Evolutionary conservation across 2,888 invertebrate species (phyloP).

Genomic region (Adelognathus sp.): DNA sequence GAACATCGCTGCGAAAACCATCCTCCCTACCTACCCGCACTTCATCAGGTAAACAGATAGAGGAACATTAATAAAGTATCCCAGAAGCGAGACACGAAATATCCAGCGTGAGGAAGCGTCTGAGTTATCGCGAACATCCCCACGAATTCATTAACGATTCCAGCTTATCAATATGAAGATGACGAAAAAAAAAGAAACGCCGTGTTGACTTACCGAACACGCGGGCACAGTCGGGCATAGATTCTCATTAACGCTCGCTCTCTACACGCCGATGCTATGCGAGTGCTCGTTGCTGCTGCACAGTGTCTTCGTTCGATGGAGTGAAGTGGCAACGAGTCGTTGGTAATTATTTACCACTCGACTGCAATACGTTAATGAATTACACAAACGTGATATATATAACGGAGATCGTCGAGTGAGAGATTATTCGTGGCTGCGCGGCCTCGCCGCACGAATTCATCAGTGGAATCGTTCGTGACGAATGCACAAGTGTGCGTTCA

Average conservation of each 20-base stretch:
- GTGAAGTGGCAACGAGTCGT: slow-evolving; percentile 21
- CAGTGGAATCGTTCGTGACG: slow-evolving; percentile 65
- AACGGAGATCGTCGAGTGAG: not conserved
- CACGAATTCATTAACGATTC: slow-evolving; percentile 47
- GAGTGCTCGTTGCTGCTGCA: not conserved
- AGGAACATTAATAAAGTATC: slow-evolving; percentile 77
- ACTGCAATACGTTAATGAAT: slow-evolving; percentile 33
- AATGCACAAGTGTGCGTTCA: too few species aligned
- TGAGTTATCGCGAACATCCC: slow-evolving; percentile 41
- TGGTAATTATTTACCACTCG: slow-evolving; percentile 16
- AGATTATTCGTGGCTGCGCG: slow-evolving; percentile 2
- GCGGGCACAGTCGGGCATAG: not conserved
- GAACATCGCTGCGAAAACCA: slow-evolving; percentile 66
- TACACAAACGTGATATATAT: not conserved
- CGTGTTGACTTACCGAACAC: not conserved
- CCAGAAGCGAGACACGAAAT: slow-evolving; percentile 63
- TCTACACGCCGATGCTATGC: not conserved
- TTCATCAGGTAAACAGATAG: slow-evolving; percentile 76
- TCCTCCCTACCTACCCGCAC: slow-evolving; percentile 10
- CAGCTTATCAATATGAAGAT: slow-evolving; percentile 40
- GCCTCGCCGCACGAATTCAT: slow-evolving; percentile 29
- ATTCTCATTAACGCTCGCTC: not conserved
- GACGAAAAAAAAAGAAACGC: slow-evolving; percentile 7
- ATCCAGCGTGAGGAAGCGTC: slow-evolving; percentile 30
- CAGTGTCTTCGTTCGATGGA: not conserved